phyloP scores from a whole-genome alignment of 2,888 invertebrate species.

The Orchesella flavescens region DNA sequence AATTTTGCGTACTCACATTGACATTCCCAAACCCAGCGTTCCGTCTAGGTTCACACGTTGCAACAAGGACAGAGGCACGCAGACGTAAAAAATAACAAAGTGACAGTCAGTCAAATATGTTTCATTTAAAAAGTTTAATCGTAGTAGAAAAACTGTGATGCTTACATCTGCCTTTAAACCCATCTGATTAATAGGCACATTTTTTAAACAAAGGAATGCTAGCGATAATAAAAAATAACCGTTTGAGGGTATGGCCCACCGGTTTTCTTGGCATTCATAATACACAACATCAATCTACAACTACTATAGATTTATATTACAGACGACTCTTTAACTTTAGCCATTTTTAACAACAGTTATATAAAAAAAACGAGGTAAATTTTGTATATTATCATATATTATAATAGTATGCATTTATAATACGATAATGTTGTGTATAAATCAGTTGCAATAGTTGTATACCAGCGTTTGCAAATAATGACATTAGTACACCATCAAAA shows the following conservation, averaged over 20 bases:
- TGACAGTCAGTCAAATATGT: no score
- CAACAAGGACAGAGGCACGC: no score
- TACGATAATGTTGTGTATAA: background rate
- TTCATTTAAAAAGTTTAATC: slow-evolving; percentile 4
- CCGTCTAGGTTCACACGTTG: no score
- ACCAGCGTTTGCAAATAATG: slow-evolving; percentile 42
- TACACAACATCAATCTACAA: background rate
- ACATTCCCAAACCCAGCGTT: no score
- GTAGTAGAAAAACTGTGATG: slow-evolving; percentile 18
- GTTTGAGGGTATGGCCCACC: slow-evolving; percentile 20
- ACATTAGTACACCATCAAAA: slow-evolving; percentile 32
- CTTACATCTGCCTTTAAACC: no score
- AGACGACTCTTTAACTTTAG: no score
- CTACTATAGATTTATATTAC: no score
- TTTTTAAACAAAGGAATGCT: slow-evolving; percentile 46
- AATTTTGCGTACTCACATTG: no score
- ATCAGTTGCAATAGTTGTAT: slow-evolving; percentile 32
- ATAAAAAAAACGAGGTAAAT: slow-evolving; percentile 25
- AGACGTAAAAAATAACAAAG: no score
- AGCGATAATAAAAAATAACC: slow-evolving; percentile 50
- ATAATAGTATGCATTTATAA: background rate
- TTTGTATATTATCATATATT: background rate
- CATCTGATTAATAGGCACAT: no score
- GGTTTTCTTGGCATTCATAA: slow-evolving; percentile 14
- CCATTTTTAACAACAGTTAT: background rate